phyloP scores from a whole-genome alignment of 64 coral and sea anemone species.

The Dendrophyllia cribrosa region DNA sequence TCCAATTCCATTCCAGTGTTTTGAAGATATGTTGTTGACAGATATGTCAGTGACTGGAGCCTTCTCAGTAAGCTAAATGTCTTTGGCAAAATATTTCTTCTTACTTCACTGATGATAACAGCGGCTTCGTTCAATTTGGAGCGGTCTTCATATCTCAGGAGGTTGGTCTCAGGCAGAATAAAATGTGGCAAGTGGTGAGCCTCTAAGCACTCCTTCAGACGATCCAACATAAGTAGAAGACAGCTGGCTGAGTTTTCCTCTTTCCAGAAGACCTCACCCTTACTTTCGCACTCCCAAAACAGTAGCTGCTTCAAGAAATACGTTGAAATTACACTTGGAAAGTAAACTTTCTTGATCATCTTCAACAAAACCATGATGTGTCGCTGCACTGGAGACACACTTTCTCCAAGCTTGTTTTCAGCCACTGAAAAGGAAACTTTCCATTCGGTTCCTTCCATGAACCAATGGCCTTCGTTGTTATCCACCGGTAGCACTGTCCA shows the following conservation, averaged over 20 bases:
- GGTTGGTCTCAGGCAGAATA: slow-evolving; percentile 67
- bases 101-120: slow-evolving; percentile 39
- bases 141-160: slow-evolving; percentile 61
- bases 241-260: slow-evolving; percentile 42
- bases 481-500: neutral
- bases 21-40: slow-evolving; percentile 29
- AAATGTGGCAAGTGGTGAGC: slow-evolving; percentile 57
- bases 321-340: slow-evolving; percentile 70
- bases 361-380: slow-evolving; percentile 72
- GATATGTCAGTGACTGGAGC: slow-evolving; percentile 65
- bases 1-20: slow-evolving; percentile 20
- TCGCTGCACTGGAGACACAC: slow-evolving; percentile 69
- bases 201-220: slow-evolving; percentile 36
- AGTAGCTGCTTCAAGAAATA: slow-evolving; percentile 68
- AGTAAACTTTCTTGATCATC: slow-evolving; percentile 72
- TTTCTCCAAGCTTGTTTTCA: slow-evolving; percentile 78
- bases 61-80: slow-evolving; percentile 34
- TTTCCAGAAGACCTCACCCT: slow-evolving; percentile 46
- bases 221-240: slow-evolving; percentile 67
- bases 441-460: slow-evolving; percentile 83
- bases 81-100: slow-evolving; percentile 56
- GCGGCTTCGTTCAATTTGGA: slow-evolving; percentile 41
- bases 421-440: slow-evolving; percentile 76
- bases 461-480: neutral
- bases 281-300: slow-evolving; percentile 78